A percentile compares a stretch with the other conserved stretches of the same genome.
phyloP scores from a whole-genome alignment of 2,113 vertebrate species.

The Scytalopus superciliaris region DNA sequence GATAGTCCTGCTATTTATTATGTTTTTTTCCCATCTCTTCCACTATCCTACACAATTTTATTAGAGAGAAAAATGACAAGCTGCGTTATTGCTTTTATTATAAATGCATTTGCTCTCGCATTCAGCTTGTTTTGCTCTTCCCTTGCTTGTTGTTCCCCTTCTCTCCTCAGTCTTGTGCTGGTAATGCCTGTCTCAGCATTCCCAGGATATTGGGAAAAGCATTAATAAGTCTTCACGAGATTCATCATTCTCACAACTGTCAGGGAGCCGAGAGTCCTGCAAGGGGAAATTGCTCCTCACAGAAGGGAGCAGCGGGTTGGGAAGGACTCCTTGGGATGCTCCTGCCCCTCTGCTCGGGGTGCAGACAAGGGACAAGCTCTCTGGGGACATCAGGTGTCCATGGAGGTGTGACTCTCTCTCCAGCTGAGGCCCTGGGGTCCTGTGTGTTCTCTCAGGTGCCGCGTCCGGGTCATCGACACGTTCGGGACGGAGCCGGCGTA shows the following conservation, averaged over 20 bases:
- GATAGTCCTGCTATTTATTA: conserved; percentile 64
- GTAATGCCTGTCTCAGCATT: conserved; percentile 56
- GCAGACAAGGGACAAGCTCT: fast-evolving
- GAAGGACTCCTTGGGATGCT: background rate
- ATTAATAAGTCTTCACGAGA: background rate
- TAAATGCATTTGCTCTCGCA: conserved; percentile 56
- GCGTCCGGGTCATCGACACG: conserved; percentile 93
- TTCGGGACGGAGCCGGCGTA: conserved; percentile 96
- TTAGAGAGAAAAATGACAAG: conserved; percentile 69
- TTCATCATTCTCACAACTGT: fast-evolving
- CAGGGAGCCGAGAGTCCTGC: background rate
- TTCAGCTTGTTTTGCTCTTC: background rate
- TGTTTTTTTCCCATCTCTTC: conserved; percentile 14
- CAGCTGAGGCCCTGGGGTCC: fast-evolving
- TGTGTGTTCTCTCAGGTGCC: conserved; percentile 80
- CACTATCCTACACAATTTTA: conserved; percentile 61
- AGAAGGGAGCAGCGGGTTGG: background rate
- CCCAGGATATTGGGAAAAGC: background rate
- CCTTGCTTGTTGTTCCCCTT: background rate
- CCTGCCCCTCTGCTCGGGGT: background rate
- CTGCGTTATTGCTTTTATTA: conserved; percentile 72
- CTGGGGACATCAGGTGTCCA: background rate
- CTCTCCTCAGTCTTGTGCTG: background rate
- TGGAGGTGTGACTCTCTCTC: background rate
- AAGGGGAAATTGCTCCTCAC: background rate